These are phyloP conservation scores for Nothura maculosa DNA, from an alignment of 2,797 vertebrate genomes.

Conservation along the genomic window DNA sequence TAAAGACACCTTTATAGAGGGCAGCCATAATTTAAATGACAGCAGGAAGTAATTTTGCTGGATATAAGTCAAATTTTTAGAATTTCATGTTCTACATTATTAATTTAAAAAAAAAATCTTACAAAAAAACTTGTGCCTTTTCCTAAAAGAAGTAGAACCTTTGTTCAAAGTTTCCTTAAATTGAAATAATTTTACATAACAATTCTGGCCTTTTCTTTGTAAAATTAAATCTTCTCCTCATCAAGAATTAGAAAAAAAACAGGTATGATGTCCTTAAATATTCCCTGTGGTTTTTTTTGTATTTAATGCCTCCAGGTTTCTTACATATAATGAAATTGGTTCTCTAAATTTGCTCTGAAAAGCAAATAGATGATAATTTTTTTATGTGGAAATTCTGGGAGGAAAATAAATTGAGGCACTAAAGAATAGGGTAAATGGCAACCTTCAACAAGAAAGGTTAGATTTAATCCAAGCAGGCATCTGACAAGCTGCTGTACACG, in stretches of 20 bases:
- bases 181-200: constrained; percentile 87
- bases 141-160: constrained; percentile 82
- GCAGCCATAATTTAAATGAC: constrained; percentile 99
- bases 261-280: constrained; percentile 81
- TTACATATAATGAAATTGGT: constrained; percentile 82
- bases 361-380: constrained; percentile 90
- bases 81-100: constrained; percentile 98
- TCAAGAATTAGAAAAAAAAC: constrained; percentile 84
- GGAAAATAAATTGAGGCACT: constrained; percentile 90
- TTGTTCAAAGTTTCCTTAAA: constrained; percentile 88
- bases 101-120: constrained; percentile 84
- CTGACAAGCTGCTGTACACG: constrained; percentile 94
- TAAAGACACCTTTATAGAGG: constrained; percentile 99
- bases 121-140: constrained; percentile 79
- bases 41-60: constrained; percentile 99
- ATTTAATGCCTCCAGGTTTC: constrained; percentile 82
- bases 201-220: constrained; percentile 86
- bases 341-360: constrained; percentile 86
- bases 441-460: constrained; percentile 95
- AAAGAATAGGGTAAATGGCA: constrained; percentile 96
- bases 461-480: constrained; percentile 98
- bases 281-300: constrained; percentile 82
- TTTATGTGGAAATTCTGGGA: constrained; percentile 92
- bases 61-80: constrained; percentile 99
- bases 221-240: constrained; percentile 83